These are phyloP conservation scores for Desmodus rotundus DNA, from an alignment of 2,113 vertebrate genomes.

Conservation along the genomic window DNA sequence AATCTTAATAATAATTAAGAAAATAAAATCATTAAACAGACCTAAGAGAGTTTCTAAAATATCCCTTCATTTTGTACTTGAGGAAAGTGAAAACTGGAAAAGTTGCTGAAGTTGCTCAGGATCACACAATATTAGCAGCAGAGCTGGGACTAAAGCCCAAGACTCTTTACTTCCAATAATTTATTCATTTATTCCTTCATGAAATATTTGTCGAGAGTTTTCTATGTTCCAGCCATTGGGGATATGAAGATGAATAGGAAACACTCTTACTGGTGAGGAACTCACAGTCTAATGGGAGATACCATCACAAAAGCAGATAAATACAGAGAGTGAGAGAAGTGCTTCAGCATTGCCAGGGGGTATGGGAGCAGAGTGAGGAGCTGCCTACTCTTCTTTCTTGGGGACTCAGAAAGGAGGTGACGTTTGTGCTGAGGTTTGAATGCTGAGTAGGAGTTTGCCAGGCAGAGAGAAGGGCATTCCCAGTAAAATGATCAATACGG, in stretches of 20 bases:
- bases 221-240: background rate
- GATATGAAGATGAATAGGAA: background rate
- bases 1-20: background rate
- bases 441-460: background rate
- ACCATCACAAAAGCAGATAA: background rate
- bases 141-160: background rate
- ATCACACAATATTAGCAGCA: background rate
- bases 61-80: background rate
- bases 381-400: background rate
- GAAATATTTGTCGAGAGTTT: background rate
- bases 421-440: background rate
- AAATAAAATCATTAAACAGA: background rate
- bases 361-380: background rate
- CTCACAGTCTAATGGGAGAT: background rate
- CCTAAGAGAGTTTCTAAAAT: background rate
- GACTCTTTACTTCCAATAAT: background rate
- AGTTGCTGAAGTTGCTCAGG: background rate
- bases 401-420: background rate
- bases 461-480: background rate
- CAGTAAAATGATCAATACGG: background rate
- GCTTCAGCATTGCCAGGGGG: background rate
- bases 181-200: background rate
- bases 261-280: background rate
- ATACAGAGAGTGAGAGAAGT: background rate
- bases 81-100: background rate